Evolutionary conservation across 2,113 vertebrate species (phyloP).

Genomic region (Neopipo cinnamomea): DNA sequence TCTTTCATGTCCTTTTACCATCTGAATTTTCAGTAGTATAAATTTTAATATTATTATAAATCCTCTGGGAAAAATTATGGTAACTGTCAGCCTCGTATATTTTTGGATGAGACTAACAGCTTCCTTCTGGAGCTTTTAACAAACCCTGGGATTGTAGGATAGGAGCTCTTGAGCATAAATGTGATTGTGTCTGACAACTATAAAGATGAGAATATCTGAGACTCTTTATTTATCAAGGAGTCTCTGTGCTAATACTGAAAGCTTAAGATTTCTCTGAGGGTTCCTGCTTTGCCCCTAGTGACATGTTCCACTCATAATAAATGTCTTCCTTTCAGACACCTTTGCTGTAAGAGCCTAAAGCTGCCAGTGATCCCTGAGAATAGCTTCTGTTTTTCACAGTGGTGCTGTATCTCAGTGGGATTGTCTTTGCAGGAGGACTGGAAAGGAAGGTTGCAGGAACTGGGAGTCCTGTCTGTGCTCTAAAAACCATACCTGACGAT

Average conservation of each 20-base stretch:
- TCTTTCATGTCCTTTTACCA: not conserved
- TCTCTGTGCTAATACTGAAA: not conserved
- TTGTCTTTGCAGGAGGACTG: not conserved
- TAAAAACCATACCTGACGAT: not conserved
- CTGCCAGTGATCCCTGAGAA: not conserved
- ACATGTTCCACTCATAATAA: not conserved
- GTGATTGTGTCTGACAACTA: not conserved
- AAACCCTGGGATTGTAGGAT: not conserved
- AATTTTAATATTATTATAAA: not conserved
- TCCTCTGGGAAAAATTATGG: not conserved
- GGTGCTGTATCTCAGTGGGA: not conserved
- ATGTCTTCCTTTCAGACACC: not conserved
- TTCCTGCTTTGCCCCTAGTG: not conserved
- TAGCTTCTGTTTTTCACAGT: not conserved
- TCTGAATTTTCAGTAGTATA: not conserved
- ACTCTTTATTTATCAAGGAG: not conserved
- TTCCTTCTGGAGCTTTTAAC: not conserved
- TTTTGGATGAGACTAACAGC: not conserved
- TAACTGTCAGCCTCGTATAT: not conserved
- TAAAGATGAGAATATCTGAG: not conserved
- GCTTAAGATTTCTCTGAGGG: not conserved
- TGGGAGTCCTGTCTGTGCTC: not conserved
- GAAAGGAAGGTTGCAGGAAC: not conserved
- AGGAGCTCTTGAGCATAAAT: not conserved
- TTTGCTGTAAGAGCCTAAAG: not conserved